A percentile compares a stretch with the other conserved stretches of the same genome.
These are phyloP conservation scores for Lagodon rhomboides DNA, from an alignment of 2,797 vertebrate genomes.

Conservation along the genomic window DNA sequence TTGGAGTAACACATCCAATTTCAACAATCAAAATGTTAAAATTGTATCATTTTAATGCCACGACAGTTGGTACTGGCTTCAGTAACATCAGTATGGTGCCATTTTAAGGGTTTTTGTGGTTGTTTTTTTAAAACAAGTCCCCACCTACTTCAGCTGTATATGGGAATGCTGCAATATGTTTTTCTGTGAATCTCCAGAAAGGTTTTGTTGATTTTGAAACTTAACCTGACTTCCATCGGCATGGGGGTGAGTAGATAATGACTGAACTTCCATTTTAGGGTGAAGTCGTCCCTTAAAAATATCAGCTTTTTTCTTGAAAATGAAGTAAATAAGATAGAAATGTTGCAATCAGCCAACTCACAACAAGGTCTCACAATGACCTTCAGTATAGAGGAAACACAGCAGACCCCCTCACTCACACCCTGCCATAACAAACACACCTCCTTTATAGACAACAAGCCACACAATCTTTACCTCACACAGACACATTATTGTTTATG, in stretches of 20 bases:
- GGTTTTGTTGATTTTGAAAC: too few species aligned
- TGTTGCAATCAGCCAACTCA: not conserved
- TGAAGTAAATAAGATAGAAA: not conserved
- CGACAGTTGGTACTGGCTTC: not conserved
- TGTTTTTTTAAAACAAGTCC: too few species aligned
- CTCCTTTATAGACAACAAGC: conserved; percentile 12
- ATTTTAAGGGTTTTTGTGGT: too few species aligned
- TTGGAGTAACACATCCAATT: not conserved
- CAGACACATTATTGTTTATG: not conserved
- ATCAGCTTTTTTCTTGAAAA: not conserved
- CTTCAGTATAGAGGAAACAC: not conserved
- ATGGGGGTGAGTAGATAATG: too few species aligned
- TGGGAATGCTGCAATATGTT: too few species aligned
- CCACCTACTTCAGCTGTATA: too few species aligned
- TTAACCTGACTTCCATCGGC: too few species aligned
- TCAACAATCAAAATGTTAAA: too few species aligned
- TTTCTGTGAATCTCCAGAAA: too few species aligned
- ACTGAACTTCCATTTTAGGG: too few species aligned
- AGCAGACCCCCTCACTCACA: not conserved
- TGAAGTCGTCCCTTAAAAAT: not conserved
- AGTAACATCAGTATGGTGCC: too few species aligned
- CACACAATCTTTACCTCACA: not conserved
- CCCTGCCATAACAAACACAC: conserved; percentile 28
- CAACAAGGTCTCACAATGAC: not conserved
- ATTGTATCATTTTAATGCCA: not conserved